Evolutionary conservation across 2,113 vertebrate species (phyloP).

Genomic region (Hiodon tergisus): DNA sequence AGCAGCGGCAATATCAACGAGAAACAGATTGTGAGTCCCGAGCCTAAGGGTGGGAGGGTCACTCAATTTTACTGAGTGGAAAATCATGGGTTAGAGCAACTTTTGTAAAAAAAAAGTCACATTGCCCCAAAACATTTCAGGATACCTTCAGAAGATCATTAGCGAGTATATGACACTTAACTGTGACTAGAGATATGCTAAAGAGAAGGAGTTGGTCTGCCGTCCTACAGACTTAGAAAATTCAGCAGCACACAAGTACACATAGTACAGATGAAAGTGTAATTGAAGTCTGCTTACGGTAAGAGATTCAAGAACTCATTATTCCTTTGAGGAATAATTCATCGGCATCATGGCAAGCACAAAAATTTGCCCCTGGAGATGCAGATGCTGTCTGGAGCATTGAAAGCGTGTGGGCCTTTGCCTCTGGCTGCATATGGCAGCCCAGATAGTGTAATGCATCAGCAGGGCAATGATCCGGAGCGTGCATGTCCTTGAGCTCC

Average conservation of each 20-base stretch:
- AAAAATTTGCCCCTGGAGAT: no score
- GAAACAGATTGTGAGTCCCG: conserved; percentile 79
- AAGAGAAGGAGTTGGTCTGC: neutral
- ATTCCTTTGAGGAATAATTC: no score
- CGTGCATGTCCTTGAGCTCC: neutral
- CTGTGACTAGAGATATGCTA: no score
- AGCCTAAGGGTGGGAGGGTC: neutral
- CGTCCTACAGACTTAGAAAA: neutral
- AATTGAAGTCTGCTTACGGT: neutral
- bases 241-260: neutral
- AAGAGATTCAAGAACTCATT: no score
- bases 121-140: neutral
- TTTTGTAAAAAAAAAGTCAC: neutral
- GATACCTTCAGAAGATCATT: neutral
- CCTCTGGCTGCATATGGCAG: neutral
- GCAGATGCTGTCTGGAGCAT: no score
- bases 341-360: no score
- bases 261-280: neutral
- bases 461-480: neutral
- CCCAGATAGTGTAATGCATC: neutral
- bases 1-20: conserved; percentile 81
- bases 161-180: neutral
- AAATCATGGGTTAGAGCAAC: neutral
- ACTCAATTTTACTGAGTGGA: neutral
- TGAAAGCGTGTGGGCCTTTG: no score